Evolutionary conservation across 1,140 invertebrate genomes (phyloP).

Genomic region (Drosophila rhopaloa): DNA sequence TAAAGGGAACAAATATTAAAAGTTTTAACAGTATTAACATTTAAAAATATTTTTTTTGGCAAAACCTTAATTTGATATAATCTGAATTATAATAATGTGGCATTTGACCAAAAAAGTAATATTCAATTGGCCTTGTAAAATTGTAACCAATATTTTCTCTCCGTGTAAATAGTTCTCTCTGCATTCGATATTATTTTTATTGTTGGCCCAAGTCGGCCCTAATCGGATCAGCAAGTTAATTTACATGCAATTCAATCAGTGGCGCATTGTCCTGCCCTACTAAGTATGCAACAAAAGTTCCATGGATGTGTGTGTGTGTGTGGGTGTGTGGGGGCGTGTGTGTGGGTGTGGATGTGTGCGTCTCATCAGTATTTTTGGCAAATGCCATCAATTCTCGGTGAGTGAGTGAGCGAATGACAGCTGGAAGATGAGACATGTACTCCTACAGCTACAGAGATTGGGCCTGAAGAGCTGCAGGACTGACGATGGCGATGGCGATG

Average conservation of each 20-base stretch:
- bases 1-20: too few relatives aligned
- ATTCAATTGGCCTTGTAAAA: too few relatives aligned
- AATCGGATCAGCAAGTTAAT: conserved; percentile 82
- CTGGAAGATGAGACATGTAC: conserved; percentile 33
- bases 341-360: conserved; percentile 4
- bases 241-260: conserved; percentile 81
- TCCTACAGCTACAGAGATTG: background rate
- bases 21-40: too few relatives aligned
- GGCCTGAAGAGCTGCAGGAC: too few relatives aligned
- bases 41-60: too few relatives aligned
- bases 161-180: conserved; percentile 20
- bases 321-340: background rate
- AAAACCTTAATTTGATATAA: too few relatives aligned
- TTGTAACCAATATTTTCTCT: background rate
- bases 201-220: conserved; percentile 50
- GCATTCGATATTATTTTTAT: conserved; percentile 60
- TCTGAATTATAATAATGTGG: background rate
- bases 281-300: conserved; percentile 63
- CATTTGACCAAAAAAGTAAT: background rate
- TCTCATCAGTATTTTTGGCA: conserved; percentile 57
- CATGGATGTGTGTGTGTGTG: background rate
- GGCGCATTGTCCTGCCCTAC: conserved; percentile 63
- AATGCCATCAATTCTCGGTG: conserved; percentile 52
- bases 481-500: too few relatives aligned
- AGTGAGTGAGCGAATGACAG: conserved; percentile 41